Evolutionary conservation across 2,888 invertebrate genomes (phyloP).

Genomic region (Pyrgus malvae): DNA sequence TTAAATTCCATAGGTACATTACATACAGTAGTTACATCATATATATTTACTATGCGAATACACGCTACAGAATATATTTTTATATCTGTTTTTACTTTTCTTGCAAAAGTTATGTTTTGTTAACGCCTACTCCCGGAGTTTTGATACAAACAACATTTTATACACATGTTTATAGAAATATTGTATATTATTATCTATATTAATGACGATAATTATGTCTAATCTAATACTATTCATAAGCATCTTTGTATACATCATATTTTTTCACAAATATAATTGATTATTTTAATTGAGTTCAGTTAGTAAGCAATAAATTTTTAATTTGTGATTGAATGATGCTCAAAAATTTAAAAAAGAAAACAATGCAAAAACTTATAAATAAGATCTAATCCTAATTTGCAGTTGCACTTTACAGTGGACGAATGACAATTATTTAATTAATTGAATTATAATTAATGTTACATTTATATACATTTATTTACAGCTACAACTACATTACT

Average conservation of each 20-base stretch:
- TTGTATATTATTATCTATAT: constrained; percentile 1
- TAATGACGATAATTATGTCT: constrained; percentile 20
- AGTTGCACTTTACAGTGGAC: constrained; percentile 60
- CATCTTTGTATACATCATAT: constrained; percentile 39
- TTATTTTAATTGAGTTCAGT: constrained; percentile 29
- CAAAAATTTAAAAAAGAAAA: not conserved
- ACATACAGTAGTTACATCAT: constrained; percentile 37
- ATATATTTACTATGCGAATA: no score
- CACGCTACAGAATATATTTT: not conserved
- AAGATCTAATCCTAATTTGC: constrained; percentile 35
- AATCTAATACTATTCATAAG: constrained; percentile 45
- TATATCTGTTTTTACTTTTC: not conserved
- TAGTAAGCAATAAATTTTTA: not conserved
- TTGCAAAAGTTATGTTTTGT: constrained; percentile 7
- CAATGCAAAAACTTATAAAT: not conserved
- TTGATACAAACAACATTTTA: constrained; percentile 55
- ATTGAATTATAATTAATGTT: constrained; percentile 31
- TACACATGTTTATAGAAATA: constrained; percentile 19
- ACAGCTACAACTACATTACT: constrained; percentile 25
- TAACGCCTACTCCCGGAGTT: constrained; percentile 50
- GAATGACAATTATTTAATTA: constrained; percentile 55
- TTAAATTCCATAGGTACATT: constrained; percentile 64
- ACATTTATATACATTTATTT: constrained; percentile 36
- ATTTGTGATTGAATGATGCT: not conserved
- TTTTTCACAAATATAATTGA: constrained; percentile 40